These are phyloP conservation scores for Ctenopoma kingsleyae DNA, from an alignment of 2,797 vertebrate genomes.

Conservation along the genomic window DNA sequence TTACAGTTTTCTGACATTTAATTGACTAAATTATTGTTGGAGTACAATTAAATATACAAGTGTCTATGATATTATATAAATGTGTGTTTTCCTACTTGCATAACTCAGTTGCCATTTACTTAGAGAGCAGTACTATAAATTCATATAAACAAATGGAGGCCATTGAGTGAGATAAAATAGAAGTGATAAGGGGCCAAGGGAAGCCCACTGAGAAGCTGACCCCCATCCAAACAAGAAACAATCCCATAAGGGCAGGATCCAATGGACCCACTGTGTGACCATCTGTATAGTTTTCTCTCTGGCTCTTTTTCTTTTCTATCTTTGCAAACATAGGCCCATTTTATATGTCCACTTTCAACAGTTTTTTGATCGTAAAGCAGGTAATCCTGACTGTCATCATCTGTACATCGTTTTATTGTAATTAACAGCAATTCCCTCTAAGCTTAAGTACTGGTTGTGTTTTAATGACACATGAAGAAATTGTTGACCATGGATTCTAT, in stretches of 20 bases:
- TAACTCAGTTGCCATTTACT: not conserved
- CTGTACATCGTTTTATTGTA: slow-evolving; percentile 12
- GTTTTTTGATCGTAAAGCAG: slow-evolving; percentile 40
- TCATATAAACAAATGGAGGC: slow-evolving; percentile 35
- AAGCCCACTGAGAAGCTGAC: slow-evolving; percentile 71
- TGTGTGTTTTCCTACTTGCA: not conserved
- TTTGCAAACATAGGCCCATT: slow-evolving; percentile 36
- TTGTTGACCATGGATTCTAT: not conserved
- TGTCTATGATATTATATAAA: not conserved
- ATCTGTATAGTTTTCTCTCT: slow-evolving; percentile 75
- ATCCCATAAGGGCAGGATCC: slow-evolving; percentile 78
- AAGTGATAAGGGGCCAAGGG: slow-evolving; percentile 56
- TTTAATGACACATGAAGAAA: slow-evolving; percentile 41
- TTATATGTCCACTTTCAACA: slow-evolving; percentile 34
- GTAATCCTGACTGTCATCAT: slow-evolving; percentile 29
- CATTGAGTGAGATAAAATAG: slow-evolving; percentile 41
- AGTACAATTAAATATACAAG: not conserved
- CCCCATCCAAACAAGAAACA: slow-evolving; percentile 78
- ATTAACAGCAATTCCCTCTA: slow-evolving; percentile 16
- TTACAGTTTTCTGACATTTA: no score
- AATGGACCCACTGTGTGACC: slow-evolving; percentile 82
- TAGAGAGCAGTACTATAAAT: slow-evolving; percentile 2
- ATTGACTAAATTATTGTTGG: no score
- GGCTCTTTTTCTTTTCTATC: slow-evolving; percentile 40
- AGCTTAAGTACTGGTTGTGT: slow-evolving; percentile 8